Evolutionary conservation across 2,113 vertebrate genomes (phyloP).

Genomic region (Vulpes lagopus): DNA sequence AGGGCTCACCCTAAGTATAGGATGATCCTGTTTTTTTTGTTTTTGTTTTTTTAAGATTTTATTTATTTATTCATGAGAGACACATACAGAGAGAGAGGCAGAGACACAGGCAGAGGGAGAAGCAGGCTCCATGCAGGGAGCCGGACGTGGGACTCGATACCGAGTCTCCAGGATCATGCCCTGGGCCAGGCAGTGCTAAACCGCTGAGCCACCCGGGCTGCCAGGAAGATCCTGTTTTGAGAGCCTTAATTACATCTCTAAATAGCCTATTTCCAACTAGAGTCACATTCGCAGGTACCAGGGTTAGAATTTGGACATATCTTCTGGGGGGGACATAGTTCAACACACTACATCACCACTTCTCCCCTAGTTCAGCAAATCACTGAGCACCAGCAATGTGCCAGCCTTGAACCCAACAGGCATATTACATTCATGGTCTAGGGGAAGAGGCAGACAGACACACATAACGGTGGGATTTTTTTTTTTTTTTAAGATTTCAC

Average conservation of each 20-base stretch:
- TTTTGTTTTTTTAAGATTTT: neutral
- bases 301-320: neutral
- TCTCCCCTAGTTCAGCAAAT: neutral
- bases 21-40: neutral
- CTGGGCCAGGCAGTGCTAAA: too few species aligned
- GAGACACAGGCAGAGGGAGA: too few species aligned
- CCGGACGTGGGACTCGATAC: too few species aligned
- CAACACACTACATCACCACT: neutral
- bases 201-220: too few species aligned
- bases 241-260: neutral
- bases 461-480: neutral
- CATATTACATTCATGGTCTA: neutral
- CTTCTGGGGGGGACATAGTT: neutral
- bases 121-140: too few species aligned
- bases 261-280: constrained; percentile 9
- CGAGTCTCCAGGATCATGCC: too few species aligned
- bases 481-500: too few species aligned
- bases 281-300: neutral
- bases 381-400: neutral
- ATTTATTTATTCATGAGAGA: too few species aligned
- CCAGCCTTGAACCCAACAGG: neutral
- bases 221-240: neutral
- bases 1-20: neutral
- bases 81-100: too few species aligned
- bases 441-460: neutral